A percentile compares a stretch with the other conserved stretches of the same genome.
phyloP scores from a whole-genome alignment of 1,140 invertebrate species.

The Atta colombica region DNA sequence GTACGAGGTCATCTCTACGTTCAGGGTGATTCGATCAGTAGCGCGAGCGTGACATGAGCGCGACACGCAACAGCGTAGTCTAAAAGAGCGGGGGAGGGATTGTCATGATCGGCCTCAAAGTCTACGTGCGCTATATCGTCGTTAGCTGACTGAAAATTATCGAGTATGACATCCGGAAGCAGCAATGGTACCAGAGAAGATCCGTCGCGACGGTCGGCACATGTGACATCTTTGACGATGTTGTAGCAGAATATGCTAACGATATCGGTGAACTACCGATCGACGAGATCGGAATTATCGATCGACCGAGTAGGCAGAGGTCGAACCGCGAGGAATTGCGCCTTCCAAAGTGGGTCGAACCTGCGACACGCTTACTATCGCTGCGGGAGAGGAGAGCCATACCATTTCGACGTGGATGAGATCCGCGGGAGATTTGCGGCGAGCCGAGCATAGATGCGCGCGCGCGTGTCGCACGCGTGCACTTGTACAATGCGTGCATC shows the following conservation, averaged over 20 bases:
- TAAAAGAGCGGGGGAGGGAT: not conserved
- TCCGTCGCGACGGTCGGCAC: not conserved
- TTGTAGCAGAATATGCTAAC: constrained; percentile 11
- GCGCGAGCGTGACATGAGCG: constrained; percentile 24
- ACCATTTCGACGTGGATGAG: constrained; percentile 52
- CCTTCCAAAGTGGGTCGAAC: constrained; percentile 44
- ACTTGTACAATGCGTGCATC: constrained; percentile 20
- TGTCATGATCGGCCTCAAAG: constrained; percentile 30
- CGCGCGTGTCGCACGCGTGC: constrained; percentile 23
- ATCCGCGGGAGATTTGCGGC: constrained; percentile 52
- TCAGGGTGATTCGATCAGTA: constrained; percentile 46
- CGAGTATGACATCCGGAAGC: constrained; percentile 12
- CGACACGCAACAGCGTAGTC: constrained; percentile 7
- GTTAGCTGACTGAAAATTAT: constrained; percentile 5
- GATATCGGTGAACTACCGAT: not conserved
- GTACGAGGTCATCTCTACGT: constrained; percentile 16
- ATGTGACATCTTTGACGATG: not conserved
- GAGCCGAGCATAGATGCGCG: constrained; percentile 21
- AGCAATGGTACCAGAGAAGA: constrained; percentile 3
- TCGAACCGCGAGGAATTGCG: constrained; percentile 37
- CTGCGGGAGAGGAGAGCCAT: constrained; percentile 9
- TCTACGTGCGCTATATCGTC: not conserved
- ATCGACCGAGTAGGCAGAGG: not conserved
- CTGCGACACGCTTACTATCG: constrained; percentile 25
- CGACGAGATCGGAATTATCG: constrained; percentile 28